Base-by-base conservation (phyloP, 2,113 vertebrate species). In the Sigmodon hispidus region DNA sequence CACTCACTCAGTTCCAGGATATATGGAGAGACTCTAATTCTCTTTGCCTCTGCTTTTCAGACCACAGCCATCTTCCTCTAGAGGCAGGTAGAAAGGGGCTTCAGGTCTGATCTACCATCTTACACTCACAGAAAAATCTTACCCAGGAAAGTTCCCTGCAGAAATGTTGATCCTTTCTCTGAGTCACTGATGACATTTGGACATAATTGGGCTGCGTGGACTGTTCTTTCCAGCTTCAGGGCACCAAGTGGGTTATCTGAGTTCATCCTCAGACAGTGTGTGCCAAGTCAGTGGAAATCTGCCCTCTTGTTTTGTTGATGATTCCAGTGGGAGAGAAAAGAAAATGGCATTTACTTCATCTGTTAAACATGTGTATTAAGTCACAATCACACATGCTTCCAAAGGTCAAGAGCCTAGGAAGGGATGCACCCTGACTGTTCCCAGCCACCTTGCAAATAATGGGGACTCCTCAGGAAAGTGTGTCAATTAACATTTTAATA, bases 31-130 rank as follows among this genome's bases (percentile, higher is more conserved):
- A 24, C 3, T 6, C 9, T 43, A 0, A 19, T 69, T 50, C 81
- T 63, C 40, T 21, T 40, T 34, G 1, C 21, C 6, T 69, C 80
- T 84, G 34, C 26, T 10, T 45, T 15, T 1, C 7, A 17, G 24
- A 9, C 40, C 29, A 4, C 17, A 0, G 1, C 55, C 1, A 3
- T 31, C 52, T 79, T 57, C n/a, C 21, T 48, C 70, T 26, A 10
- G 0, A 0, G 1, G 0, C 5, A 50, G 45, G 15, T 34, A 26
- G 48, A 45, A 43, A 24, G n/a, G 29, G 24, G 1, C 13, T 55
- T 19, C 87, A 69, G 5, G 0, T 80, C 8, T 1, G 21, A 76
- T 6, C 2, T 9, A 13, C 31, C 34, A 26, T 80, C 75, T 67
- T 16, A 75, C 3, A 43, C 40, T 13, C 2, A 5, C 11, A 65